Conservation (phyloP, 2,888 invertebrate genomes). For the Chrysotoxum bicinctum region DNA sequence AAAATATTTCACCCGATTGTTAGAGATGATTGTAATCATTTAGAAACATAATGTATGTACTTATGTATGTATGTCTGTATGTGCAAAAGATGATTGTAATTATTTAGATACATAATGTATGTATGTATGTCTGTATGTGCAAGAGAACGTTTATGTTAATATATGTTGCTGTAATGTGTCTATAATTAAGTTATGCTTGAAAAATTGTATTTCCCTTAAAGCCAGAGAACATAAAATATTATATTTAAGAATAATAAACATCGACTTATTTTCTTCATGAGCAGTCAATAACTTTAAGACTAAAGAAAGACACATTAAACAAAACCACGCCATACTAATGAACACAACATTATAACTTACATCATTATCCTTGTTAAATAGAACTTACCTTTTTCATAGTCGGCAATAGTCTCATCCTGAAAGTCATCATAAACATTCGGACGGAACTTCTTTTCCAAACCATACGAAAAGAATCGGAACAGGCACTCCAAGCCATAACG, state of each 20-base stretch:
- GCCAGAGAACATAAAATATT: background rate
- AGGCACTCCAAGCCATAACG: constrained; percentile 93
- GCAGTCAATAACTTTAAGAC: background rate
- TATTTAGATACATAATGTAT: no score
- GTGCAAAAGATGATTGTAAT: no score
- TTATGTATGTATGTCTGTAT: no score
- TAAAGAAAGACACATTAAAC: constrained; percentile 26
- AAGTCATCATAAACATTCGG: constrained; percentile 98
- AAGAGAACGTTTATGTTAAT: no score
- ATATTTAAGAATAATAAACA: background rate
- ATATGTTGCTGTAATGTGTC: no score
- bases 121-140: no score
- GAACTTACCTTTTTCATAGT: constrained; percentile 91
- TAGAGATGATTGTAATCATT: no score
- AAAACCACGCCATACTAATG: constrained; percentile 36
- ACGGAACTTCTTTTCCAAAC: constrained; percentile 97
- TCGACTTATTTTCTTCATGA: background rate
- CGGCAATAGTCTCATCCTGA: constrained; percentile 94
- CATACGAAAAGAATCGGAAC: constrained; percentile 99
- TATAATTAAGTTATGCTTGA: background rate
- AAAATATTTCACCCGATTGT: no score
- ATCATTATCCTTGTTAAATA: background rate
- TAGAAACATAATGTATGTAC: no score
- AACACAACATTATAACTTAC: constrained; percentile 28
- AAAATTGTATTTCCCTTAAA: background rate